Percentiles rank a stretch among this genome's conserved stretches.
Evolutionary conservation across 2,797 vertebrate species (phyloP).

Genomic region (Moxostoma hubbsi): DNA sequence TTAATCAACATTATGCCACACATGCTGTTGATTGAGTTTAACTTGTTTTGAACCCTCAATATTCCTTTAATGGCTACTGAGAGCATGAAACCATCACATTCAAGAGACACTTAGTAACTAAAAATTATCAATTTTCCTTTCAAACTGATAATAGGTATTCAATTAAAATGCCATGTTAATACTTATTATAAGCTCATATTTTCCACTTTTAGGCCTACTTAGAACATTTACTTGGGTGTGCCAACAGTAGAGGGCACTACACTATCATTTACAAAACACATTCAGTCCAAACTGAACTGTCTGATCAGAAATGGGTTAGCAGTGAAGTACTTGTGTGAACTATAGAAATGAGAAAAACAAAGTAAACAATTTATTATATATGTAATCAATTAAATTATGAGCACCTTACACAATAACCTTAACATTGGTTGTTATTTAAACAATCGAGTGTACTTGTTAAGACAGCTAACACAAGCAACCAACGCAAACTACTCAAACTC

Average conservation of each 20-base stretch:
- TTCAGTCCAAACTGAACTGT: conserved; percentile 50
- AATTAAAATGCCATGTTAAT: too few species aligned
- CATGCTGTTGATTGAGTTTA: too few species aligned
- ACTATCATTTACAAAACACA: conserved; percentile 68
- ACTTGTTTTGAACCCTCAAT: too few species aligned
- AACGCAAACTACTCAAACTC: conserved; percentile 65
- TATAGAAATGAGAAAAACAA: neutral
- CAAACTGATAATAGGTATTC: too few species aligned
- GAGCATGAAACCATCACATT: too few species aligned
- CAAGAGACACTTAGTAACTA: too few species aligned
- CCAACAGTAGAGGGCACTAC: conserved; percentile 85
- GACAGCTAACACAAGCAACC: conserved; percentile 6
- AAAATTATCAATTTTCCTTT: too few species aligned
- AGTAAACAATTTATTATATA: neutral
- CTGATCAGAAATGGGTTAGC: conserved; percentile 55
- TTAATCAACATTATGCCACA: too few species aligned
- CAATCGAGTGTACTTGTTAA: neutral
- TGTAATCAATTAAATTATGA: neutral
- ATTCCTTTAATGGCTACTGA: too few species aligned
- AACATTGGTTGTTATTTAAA: conserved; percentile 4
- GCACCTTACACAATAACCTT: neutral
- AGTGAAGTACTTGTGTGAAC: neutral
- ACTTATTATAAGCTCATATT: neutral
- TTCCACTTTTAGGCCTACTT: neutral
- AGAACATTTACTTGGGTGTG: conserved; percentile 52